phyloP scores from a whole-genome alignment of 1,140 invertebrate species.

The Notospermus geniculatus region DNA sequence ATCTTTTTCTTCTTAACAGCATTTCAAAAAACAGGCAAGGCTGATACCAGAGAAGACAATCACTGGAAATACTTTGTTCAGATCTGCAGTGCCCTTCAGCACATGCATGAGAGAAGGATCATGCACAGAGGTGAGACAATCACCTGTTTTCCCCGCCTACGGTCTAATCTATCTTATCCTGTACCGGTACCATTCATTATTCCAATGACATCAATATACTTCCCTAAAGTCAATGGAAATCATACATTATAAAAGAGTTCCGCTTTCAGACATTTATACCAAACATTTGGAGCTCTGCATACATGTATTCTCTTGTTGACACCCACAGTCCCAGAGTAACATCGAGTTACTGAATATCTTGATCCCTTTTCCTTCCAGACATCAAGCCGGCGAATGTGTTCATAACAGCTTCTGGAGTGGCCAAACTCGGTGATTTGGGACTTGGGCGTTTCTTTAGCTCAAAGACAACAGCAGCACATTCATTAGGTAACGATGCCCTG shows the following conservation, averaged over 20 bases:
- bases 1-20: slow-evolving; percentile 45
- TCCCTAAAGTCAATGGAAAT: no score
- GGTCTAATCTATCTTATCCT: no score
- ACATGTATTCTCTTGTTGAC: no score
- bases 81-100: slow-evolving; percentile 66
- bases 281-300: no score
- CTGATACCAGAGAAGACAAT: slow-evolving; percentile 73
- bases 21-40: slow-evolving; percentile 65
- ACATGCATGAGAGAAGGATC: slow-evolving; percentile 69
- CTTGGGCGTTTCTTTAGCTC: slow-evolving; percentile 69
- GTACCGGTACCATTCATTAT: no score
- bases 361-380: slow-evolving; percentile 57
- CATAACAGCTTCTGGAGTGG: slow-evolving; percentile 69
- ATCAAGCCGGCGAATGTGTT: slow-evolving; percentile 82
- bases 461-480: slow-evolving; percentile 67
- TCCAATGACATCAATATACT: no score
- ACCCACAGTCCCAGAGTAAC: no score
- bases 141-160: no score
- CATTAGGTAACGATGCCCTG: slow-evolving; percentile 57
- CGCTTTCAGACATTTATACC: no score
- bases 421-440: slow-evolving; percentile 77
- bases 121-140: slow-evolving; percentile 70
- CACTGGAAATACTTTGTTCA: slow-evolving; percentile 80
- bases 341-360: no score
- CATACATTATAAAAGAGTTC: no score